Conservation (phyloP, 2,797 vertebrate genomes). For the Toxotes lorentzi region DNA sequence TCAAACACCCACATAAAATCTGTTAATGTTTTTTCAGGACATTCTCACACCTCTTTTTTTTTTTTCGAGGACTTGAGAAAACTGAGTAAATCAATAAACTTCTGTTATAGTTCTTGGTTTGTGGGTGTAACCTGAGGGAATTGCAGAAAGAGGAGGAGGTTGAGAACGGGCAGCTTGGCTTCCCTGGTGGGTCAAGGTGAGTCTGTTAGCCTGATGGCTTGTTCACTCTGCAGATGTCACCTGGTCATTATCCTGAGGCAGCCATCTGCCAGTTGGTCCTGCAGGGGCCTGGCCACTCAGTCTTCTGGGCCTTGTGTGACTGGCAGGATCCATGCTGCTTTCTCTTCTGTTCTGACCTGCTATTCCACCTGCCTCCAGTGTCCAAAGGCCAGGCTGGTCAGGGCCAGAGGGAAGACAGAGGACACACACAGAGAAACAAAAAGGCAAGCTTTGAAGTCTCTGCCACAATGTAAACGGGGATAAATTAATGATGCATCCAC, state of each 20-base stretch:
- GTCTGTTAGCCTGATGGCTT: slow-evolving; percentile 76
- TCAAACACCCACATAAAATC: slow-evolving; percentile 77
- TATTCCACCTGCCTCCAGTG: slow-evolving; percentile 60
- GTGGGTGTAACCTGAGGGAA: slow-evolving; percentile 63
- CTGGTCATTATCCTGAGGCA: slow-evolving; percentile 77
- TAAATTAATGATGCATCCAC: slow-evolving; percentile 74
- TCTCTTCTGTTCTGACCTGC: slow-evolving; percentile 61
- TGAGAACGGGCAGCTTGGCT: slow-evolving; percentile 61
- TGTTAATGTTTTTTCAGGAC: slow-evolving; percentile 65
- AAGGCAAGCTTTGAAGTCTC: slow-evolving; percentile 60
- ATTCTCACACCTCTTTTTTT: slow-evolving; percentile 66
- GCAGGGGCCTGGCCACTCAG: slow-evolving; percentile 75
- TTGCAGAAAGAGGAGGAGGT: slow-evolving; percentile 48
- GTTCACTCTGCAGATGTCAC: slow-evolving; percentile 83
- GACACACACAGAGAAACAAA: slow-evolving; percentile 58
- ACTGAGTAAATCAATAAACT: slow-evolving; percentile 74
- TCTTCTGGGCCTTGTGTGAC: slow-evolving; percentile 71
- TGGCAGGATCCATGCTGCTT: slow-evolving; percentile 67
- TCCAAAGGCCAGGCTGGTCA: slow-evolving; percentile 59
- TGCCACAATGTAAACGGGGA: slow-evolving; percentile 59
- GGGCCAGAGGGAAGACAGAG: slow-evolving; percentile 52
- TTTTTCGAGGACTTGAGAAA: slow-evolving; percentile 56
- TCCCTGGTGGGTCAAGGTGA: slow-evolving; percentile 77
- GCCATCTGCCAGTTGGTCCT: slow-evolving; percentile 82
- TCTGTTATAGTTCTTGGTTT: slow-evolving; percentile 60